Evolutionary conservation across 1,140 invertebrate genomes (phyloP), one percentile per base, ranked within the genome.

Genomic region (Steinernema feltiae): DNA sequence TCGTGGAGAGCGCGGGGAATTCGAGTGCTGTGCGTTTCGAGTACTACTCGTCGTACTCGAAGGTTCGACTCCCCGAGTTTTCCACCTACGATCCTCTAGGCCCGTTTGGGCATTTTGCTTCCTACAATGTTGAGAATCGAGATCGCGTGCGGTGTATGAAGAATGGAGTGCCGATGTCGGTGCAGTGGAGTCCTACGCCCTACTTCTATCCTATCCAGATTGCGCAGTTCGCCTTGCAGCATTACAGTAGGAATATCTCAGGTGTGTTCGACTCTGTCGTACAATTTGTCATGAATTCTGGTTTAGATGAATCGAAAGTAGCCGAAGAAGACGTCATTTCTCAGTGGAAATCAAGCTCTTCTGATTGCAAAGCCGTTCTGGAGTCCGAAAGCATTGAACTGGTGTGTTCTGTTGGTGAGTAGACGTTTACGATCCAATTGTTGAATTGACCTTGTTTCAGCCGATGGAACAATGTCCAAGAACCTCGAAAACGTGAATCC

Each of bases 191-290:
- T 63, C 80, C 86, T 17, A 80, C 82, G 90, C 72, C 83, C 80
- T 97, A 98, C 87, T 95, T 92, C 87, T 99, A 99, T 89, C 95
- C 96, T 0, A 98, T 96, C 0, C 97, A 99, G 89, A 97, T 99
- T 79, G 94, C 95, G 1, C 97, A 99, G 87, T 99, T 94, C 87
- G 97, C 94, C 0, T 87, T 99, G 35, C 93, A 94, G 30, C 97
- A 99, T 88, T 98, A 95, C 87, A 96, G 94, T 73, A 69, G 79
- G 32, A 76, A 79, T 41, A 27, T 24, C 15, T 76, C 32, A 30
- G 76, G 80, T 80, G 63, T 32, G 31, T 72, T n/a, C 30, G 15
- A 12, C 30, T 46, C 41, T 46, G 7, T 46, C 41, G 7, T 7
- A n/a, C 41, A 12, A 12, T 46, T 46, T 46, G 7, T 46, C 7